These are phyloP conservation scores for Brachionus rotundiformis DNA, from an alignment of 1,140 invertebrate species.

Conservation along the genomic window DNA sequence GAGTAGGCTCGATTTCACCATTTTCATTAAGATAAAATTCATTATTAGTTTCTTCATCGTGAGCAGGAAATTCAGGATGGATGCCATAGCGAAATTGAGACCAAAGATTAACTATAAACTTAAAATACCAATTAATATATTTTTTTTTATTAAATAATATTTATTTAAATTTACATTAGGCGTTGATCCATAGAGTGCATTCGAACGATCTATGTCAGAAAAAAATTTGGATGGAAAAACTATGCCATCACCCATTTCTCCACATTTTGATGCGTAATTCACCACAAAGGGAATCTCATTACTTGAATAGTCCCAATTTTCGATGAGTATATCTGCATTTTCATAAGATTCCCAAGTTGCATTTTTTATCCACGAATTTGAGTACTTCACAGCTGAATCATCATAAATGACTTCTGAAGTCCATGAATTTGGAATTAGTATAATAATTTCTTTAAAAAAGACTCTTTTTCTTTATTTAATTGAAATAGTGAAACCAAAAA, in stretches of 20 bases:
- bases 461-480: conserved; percentile 20
- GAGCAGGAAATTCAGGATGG: conserved; percentile 8
- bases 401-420: conserved; percentile 13
- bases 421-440: conserved; percentile 22
- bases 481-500: background rate
- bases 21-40: conserved; percentile 50
- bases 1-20: conserved; percentile 43
- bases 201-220: background rate
- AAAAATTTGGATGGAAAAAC: conserved; percentile 33
- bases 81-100: conserved; percentile 46
- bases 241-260: background rate
- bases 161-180: background rate
- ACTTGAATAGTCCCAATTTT: background rate
- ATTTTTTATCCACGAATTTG: background rate
- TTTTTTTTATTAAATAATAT: background rate
- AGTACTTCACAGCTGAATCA: background rate
- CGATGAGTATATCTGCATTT: conserved; percentile 9
- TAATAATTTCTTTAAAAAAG: conserved; percentile 32
- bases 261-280: conserved; percentile 41
- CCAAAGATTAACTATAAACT: conserved; percentile 31
- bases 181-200: background rate
- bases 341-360: conserved; percentile 26
- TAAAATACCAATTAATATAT: background rate
- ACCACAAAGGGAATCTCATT: conserved; percentile 43
- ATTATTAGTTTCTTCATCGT: background rate